A percentile compares a stretch with the other conserved stretches of the same genome.
Evolutionary conservation across 2,113 vertebrate species (phyloP).

Genomic region (Cathartes aura): DNA sequence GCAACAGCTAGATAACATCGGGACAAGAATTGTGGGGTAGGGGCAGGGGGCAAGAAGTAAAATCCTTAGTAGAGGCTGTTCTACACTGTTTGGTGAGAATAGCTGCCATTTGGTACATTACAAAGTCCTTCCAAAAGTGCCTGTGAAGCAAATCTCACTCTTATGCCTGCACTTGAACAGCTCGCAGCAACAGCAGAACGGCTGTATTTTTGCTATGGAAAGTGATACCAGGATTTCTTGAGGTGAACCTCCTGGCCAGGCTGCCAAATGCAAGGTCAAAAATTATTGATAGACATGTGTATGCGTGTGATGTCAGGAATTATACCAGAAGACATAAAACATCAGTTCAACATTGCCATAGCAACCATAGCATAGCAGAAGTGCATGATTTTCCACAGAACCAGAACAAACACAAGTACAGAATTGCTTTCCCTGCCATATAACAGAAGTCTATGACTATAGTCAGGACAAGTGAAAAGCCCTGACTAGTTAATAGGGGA

Average conservation of each 20-base stretch:
- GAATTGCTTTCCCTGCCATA: neutral
- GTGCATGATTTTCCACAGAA: neutral
- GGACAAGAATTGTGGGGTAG: rapidly evolving
- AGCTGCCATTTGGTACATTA: neutral
- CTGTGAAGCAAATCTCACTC: neutral
- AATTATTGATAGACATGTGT: rapidly evolving
- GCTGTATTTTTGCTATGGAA: neutral
- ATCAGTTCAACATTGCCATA: neutral
- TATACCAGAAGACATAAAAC: neutral
- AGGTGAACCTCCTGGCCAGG: neutral
- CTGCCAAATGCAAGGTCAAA: neutral
- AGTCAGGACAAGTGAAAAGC: neutral
- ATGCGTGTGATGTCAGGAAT: neutral
- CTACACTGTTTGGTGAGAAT: neutral
- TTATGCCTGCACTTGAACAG: neutral
- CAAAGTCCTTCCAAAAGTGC: neutral
- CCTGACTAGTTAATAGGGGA: neutral
- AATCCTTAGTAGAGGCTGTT: neutral
- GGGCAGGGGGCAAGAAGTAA: neutral
- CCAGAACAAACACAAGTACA: neutral
- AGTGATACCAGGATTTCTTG: neutral
- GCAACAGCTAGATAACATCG: rapidly evolving
- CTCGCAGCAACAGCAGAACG: neutral
- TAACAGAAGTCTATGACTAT: neutral
- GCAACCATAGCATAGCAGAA: neutral